Evolutionary conservation across 2,797 vertebrate genomes (phyloP), one percentile per base, ranked within the genome.

Genomic region (Xyrichtys novacula): DNA sequence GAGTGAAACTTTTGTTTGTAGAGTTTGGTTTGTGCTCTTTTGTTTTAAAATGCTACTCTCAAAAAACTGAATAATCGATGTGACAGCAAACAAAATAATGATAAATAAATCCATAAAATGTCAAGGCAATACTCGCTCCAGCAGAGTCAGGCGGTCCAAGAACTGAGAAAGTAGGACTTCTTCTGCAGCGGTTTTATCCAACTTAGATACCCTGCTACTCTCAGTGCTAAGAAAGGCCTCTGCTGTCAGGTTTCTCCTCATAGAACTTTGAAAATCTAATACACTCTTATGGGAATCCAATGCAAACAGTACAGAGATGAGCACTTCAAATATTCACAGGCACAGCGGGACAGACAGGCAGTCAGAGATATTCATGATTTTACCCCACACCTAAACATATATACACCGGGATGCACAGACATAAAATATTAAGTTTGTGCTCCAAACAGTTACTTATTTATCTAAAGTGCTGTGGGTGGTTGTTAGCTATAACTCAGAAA

Each of bases 271-370:
- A 83, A 79, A 82, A 77, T 57, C 47, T 3, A 77, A 83, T 72
- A 54, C 80, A 44, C 65, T 71, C 73, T 83, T 76, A 64, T 60
- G 76, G 73, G 79, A 88, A 80, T 70, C 42, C 34, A 82, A 65
- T 68, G 61, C 69, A 88, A 88, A 85, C 43, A 75, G 58, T 40
- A 55, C 25, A 64, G 61, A 65, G 56, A 73, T 59, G 61, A 77
- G 55, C 36, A 46, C 46, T 74, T 84, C 11, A 84, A 71, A 78
- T 72, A 78, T 72, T 57, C 75, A 54, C 46, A 66, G 39, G 58
- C 65, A 38, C 72, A 66, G 52, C 26, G 59, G 69, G 74, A 79
- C 46, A 71, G 25, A 60, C 65, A 60, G 25, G 17, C 47, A 78
- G 66, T 58, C 32, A 40, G 39, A 74, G 6, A 76, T 49, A 67